Percentiles rank a stretch among this genome's conserved stretches.
These are phyloP conservation scores for Orchesella flavescens DNA, from an alignment of 2,888 invertebrate species.

Conservation along the genomic window DNA sequence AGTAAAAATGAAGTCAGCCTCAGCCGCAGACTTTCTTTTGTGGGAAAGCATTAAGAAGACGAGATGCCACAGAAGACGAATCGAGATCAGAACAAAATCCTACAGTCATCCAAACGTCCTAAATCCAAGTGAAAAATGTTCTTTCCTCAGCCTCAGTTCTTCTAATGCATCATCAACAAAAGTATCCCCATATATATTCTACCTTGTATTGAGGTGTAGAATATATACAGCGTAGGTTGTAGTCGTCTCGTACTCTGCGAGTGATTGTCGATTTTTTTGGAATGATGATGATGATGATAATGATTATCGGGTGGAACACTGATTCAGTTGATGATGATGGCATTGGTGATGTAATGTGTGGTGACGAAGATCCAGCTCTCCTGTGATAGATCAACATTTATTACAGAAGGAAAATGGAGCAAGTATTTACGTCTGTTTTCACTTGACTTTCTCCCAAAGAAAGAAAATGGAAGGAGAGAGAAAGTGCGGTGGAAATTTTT, in stretches of 20 bases:
- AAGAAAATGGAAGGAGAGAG: too few relatives aligned
- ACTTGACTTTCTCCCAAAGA: too few relatives aligned
- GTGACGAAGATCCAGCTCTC: too few relatives aligned
- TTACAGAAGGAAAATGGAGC: background rate
- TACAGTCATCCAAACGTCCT: constrained; percentile 12
- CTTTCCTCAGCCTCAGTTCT: background rate
- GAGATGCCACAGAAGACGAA: constrained; percentile 19
- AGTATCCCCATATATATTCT: background rate
- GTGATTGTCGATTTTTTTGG: background rate
- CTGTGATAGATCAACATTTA: background rate
- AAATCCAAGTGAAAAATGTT: constrained; percentile 40
- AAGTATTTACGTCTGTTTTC: background rate
- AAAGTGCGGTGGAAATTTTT: too few relatives aligned
- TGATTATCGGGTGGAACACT: background rate
- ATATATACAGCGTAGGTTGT: too few relatives aligned
- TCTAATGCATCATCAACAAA: constrained; percentile 36
- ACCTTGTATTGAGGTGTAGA: too few relatives aligned
- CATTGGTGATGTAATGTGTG: too few relatives aligned
- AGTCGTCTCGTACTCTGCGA: background rate
- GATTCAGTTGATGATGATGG: background rate
- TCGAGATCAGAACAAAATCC: constrained; percentile 37
- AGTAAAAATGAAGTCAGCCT: too few relatives aligned
- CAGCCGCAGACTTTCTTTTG: too few relatives aligned
- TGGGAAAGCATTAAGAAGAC: too few relatives aligned
- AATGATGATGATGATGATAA: background rate